phyloP scores from a whole-genome alignment of 2,888 invertebrate genomes.

The Caenorhabditis sulstoni region DNA sequence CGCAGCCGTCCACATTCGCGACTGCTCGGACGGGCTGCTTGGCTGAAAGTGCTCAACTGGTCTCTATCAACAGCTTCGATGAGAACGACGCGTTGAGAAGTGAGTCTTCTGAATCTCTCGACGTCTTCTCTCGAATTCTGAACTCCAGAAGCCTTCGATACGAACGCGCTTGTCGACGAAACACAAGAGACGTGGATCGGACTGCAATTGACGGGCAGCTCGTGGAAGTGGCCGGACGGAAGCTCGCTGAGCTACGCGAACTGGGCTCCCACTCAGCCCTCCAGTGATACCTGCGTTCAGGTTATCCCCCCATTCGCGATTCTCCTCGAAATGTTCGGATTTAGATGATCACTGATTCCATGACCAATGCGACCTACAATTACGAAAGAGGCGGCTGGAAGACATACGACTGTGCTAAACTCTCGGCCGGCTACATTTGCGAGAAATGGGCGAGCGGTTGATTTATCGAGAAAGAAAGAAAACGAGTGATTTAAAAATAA shows the following conservation, averaged over 20 bases:
- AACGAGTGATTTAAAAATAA: background rate
- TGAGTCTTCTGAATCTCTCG: background rate
- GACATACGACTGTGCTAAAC: constrained; percentile 26
- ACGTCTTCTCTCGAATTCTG: background rate
- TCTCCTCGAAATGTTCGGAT: background rate
- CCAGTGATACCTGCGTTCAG: constrained; percentile 28
- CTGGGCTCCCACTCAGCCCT: constrained; percentile 52
- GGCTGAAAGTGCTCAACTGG: constrained; percentile 25
- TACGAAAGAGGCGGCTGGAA: constrained; percentile 54
- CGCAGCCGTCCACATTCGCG: background rate
- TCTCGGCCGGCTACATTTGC: constrained; percentile 45
- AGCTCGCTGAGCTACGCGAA: constrained; percentile 9
- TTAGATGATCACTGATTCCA: constrained; percentile 45
- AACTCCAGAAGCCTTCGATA: constrained; percentile 43
- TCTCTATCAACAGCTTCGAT: constrained; percentile 6
- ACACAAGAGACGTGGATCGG: constrained; percentile 43
- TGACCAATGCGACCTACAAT: constrained; percentile 37
- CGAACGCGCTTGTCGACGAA: constrained; percentile 28
- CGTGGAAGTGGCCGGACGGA: constrained; percentile 44
- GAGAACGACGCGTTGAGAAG: constrained; percentile 51
- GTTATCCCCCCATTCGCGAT: background rate
- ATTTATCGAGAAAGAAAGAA: background rate
- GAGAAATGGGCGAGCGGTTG: constrained; percentile 15
- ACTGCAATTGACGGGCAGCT: constrained; percentile 12
- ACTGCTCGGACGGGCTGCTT: constrained; percentile 21